Evolutionary conservation across 2,113 vertebrate genomes (phyloP), one percentile per base, ranked within the genome.

Genomic region (Oostethus manadensis): DNA sequence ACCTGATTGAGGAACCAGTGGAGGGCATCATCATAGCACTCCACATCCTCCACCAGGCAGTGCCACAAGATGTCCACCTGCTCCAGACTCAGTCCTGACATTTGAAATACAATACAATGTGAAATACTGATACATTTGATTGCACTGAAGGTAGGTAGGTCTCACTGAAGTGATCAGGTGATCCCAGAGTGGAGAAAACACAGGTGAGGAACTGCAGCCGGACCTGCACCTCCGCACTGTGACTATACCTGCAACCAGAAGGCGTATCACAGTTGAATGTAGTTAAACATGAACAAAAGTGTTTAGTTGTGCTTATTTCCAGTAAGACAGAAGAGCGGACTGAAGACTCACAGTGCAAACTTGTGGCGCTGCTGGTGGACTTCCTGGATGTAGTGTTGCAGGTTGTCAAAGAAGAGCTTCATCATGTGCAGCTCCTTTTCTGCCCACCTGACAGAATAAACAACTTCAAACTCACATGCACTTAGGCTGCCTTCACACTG

Each of bases 1-100:
- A 98, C 97, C 92, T 99, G 97, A 71, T 99, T 99, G 82, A 99
- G 90, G 84, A 99, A 99, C 97, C 97, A 99, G 70, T 98, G 95
- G 49, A 99, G 89, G 2, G 97, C 96, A 77, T 99, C 97, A 40
- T 99, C 97, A 0, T 94, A 99, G 74, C 96, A 99, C 75, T 99
- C 97, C 1, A 90, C 90, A 70, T 99, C 96, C 88, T 98, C 96
- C 54, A 99, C 97, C 67, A 99, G 89, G 82, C 97, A 99, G 82
- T 99, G 94, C 97, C 96, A 99, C 74, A 99, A 84, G 83, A 97
- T 98, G 84, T 99, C 97, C 51, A 99, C 97, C 91, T 99, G 97
- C 60, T 99, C 97, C 89, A 99, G 92, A 80, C 96, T 98, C 74
- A 99, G 78, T 57, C 97, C 97, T 99, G 79, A 66, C 0, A 56